Conservation (phyloP, 2,888 invertebrate genomes). For the Neoascia interrupta region DNA sequence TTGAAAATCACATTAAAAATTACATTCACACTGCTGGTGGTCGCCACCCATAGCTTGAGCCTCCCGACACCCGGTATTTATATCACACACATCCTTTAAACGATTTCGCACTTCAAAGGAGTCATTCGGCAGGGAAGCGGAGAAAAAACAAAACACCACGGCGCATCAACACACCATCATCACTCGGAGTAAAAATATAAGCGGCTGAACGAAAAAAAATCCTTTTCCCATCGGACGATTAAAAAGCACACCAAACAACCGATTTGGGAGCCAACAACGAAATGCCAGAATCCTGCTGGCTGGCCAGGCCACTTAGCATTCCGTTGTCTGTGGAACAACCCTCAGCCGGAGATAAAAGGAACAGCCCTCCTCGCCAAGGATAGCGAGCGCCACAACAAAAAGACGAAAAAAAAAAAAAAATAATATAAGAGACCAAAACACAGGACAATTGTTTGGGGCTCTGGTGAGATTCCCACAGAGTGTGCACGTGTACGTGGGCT, state of each 20-base stretch:
- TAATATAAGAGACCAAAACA: conserved; percentile 28
- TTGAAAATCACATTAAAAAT: conserved; percentile 43
- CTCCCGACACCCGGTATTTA: conserved; percentile 9
- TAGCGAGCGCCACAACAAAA: conserved; percentile 57
- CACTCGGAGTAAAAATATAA: conserved; percentile 40
- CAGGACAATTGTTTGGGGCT: conserved; percentile 48
- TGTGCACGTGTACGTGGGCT: conserved; percentile 34
- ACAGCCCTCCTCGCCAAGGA: conserved; percentile 56
- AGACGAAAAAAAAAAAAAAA: conserved; percentile 8
- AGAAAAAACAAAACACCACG: conserved; percentile 4
- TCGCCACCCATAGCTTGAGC: conserved; percentile 11
- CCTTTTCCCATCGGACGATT: conserved; percentile 69
- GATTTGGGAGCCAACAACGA: conserved; percentile 67
- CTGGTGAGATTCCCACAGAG: conserved; percentile 54
- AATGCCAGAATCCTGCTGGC: conserved; percentile 68
- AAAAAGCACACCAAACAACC: conserved; percentile 68
- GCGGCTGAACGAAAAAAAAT: conserved; percentile 22
- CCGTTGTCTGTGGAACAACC: conserved; percentile 64
- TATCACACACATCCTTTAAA: conserved; percentile 61
- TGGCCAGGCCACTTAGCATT: conserved; percentile 69
- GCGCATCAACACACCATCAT: conserved; percentile 54
- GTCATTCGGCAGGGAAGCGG: conserved; percentile 10
- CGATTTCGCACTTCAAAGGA: conserved; percentile 62
- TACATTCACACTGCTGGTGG: conserved; percentile 17
- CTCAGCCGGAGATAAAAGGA: conserved; percentile 55